Percentiles rank a stretch among this genome's conserved stretches.
Conservation (phyloP, 2,888 invertebrate species). For the Saturnia pavonia region DNA sequence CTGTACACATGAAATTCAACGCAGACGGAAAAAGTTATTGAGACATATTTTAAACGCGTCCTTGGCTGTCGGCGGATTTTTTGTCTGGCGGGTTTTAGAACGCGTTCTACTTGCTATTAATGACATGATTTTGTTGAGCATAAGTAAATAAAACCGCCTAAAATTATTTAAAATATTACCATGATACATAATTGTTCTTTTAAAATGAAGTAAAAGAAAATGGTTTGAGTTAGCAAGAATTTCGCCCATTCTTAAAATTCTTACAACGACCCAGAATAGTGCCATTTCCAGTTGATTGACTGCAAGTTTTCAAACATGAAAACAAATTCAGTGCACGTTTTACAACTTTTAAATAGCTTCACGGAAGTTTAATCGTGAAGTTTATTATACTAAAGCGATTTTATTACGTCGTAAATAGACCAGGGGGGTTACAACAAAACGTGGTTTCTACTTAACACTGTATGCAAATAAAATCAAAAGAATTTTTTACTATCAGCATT, state of each 20-base stretch:
- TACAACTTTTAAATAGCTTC: conserved; percentile 14
- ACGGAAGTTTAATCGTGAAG: conserved; percentile 7
- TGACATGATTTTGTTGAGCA: no score
- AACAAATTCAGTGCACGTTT: conserved; percentile 13
- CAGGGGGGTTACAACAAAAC: not conserved
- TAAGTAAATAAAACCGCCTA: no score
- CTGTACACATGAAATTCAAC: conserved; percentile 5
- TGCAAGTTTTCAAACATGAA: not conserved
- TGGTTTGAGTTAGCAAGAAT: not conserved
- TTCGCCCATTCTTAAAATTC: not conserved
- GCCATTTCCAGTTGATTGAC: not conserved
- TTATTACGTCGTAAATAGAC: conserved; percentile 13
- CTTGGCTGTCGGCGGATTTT: not conserved
- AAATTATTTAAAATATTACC: not conserved
- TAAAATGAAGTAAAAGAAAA: not conserved
- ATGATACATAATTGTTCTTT: not conserved
- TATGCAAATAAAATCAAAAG: not conserved
- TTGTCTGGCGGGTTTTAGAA: no score
- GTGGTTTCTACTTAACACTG: not conserved
- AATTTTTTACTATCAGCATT: conserved; percentile 2
- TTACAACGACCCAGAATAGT: not conserved
- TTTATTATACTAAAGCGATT: conserved; percentile 13
- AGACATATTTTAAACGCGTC: not conserved
- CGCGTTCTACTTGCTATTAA: no score
- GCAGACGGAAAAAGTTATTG: not conserved